Base-by-base conservation (phyloP, 2,113 vertebrate genomes). In the Ivindomyrus marchei region DNA sequence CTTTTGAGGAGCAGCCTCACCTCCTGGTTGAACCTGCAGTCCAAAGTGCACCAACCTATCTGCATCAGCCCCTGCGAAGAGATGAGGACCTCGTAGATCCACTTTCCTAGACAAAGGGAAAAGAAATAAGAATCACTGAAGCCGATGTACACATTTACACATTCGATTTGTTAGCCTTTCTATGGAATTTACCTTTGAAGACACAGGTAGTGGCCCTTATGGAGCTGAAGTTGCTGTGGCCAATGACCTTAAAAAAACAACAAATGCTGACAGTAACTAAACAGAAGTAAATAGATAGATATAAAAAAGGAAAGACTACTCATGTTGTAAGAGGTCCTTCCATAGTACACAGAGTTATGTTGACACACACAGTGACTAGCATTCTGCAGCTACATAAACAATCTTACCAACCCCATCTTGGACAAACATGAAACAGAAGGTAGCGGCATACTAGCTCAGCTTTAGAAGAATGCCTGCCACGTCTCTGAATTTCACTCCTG, bases 31-130 rank as follows among this genome's bases (percentile, higher is more conserved):
- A 99, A 99, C 92, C 97, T 97, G 94, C 98, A 99, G 95, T 95
- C 97, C 11, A 99, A 95, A 4, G 98, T 99, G 90, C 98, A 99
- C 98, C 98, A 99, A 31, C 98, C 98, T 0, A 99, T 99, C 95
- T 99, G 98, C 98, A 99, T 99, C 91, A 99, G 97, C 1, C 98
- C 98, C 95, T 99, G 98, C 49, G 98, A 99, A 89, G 98, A 99
- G 95, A 99, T 99, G 93, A 99, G 96, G 88, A 99, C 98, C 94
- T 99, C 98, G 0, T 99, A 99, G 91, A 97, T 95, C 98, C 98
- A 99, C 87, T 98, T 98, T 91, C 98, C 98, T 99, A 90, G 91
- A 56, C 24, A 47, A 8, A 89, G 27, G 58, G 7, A 50, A 36
- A 80, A 80, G 13, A 42, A 42, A 19, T 80, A 7, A 80, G 74